Conservation (phyloP, 2,797 vertebrate genomes). For the Poecile montanus region DNA sequence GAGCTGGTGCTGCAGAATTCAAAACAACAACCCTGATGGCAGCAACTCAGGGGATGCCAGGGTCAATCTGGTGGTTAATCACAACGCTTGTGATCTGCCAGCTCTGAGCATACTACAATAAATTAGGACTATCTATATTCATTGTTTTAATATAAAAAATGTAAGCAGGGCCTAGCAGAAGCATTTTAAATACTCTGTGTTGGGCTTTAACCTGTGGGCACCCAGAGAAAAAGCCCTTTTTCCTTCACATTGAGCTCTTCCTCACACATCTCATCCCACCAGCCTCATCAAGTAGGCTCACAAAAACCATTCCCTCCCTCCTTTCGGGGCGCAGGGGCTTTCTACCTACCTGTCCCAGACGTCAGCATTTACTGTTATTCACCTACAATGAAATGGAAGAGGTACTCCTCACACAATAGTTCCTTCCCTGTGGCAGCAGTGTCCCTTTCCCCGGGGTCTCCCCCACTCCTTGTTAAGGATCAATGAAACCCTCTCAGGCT, state of each 20-base stretch:
- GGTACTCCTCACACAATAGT: neutral
- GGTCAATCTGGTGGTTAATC: conserved; percentile 7
- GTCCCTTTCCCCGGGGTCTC: neutral
- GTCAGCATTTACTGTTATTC: neutral
- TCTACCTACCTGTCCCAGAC: neutral
- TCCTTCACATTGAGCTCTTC: neutral
- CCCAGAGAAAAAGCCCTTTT: neutral
- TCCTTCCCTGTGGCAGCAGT: neutral
- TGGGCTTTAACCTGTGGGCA: neutral
- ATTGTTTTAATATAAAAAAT: conserved; percentile 28
- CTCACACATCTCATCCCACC: neutral
- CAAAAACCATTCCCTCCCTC: neutral
- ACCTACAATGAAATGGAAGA: neutral
- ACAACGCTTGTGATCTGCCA: conserved; percentile 17
- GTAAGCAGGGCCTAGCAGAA: neutral
- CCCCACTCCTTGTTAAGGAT: fast-evolving
- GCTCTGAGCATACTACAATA: conserved; percentile 8
- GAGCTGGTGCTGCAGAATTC: conserved; percentile 39
- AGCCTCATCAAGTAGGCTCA: neutral
- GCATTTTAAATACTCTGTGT: neutral
- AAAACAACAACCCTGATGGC: conserved; percentile 5
- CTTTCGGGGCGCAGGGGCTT: neutral
- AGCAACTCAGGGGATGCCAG: neutral
- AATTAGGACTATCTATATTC: conserved; percentile 21
- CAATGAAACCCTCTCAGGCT: neutral